Evolutionary conservation across 2,797 vertebrate species (phyloP), one percentile per base, ranked within the genome.

Genomic region (Brachymystax lenok): DNA sequence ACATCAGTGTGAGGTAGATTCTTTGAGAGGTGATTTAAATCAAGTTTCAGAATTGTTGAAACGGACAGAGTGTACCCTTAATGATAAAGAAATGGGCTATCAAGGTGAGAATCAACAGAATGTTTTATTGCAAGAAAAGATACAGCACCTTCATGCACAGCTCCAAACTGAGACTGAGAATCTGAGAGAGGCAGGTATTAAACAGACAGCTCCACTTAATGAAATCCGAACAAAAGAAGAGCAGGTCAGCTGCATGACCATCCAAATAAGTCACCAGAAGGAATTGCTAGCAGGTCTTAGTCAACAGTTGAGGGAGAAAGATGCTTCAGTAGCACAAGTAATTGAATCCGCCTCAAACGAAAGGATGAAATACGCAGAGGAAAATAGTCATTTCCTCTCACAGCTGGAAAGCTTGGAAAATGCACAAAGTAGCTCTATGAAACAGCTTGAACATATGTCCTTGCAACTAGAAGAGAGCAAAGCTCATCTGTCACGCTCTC

Each of bases 271-370:
- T 84, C 96, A 97, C 80, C 96, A 97, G 81, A 95, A 95, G 80
- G 94, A 96, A 78, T 72, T 97, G 24, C 91, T 97, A 12, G 76
- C 93, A 63, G 88, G 91, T 66, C 90, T 97, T 0, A 95, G 92
- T 79, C 95, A 95, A 83, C 96, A 97, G 78, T 50, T 96, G 33
- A 94, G 89, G 76, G 95, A 96, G 24, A 96, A 94, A 81, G 96
- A 97, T 73, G 77, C 74, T 13, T 94, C 94, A 24, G 77, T 97
- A 59, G 85, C 91, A 30, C 95, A 95, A 72, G 80, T 96, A 27
- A 93, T 95, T 70, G 92, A 95, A 69, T 92, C 95, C 0, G 91
- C 95, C 66, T 95, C 94, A 0, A 96, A 89, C 54, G 94, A 97
- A 90, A 94, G 94, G 82, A 70, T 96, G 54, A 94, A 86, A 74